Conservation (phyloP, 2,888 invertebrate species). For the Augochlorella aurata region DNA sequence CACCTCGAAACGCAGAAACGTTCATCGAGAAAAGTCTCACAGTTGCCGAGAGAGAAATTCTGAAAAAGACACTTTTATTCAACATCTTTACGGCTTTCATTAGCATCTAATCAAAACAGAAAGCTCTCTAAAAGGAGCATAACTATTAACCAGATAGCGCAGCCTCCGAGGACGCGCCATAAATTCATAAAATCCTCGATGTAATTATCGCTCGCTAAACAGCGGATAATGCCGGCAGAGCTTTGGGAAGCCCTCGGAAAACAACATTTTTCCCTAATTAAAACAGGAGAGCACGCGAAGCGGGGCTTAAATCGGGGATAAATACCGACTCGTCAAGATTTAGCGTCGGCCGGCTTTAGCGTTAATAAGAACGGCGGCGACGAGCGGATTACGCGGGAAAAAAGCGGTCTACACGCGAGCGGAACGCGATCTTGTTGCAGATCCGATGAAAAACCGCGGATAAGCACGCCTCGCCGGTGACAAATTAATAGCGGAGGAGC, state of each 20-base stretch:
- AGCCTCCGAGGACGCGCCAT: neutral
- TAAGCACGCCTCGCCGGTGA: slow-evolving; percentile 30
- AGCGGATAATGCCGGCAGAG: neutral
- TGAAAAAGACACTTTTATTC: neutral
- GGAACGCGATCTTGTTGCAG: slow-evolving; percentile 8
- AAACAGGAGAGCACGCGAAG: neutral
- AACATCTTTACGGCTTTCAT: neutral
- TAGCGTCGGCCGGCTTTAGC: neutral
- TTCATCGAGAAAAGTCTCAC: neutral
- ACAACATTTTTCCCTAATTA: slow-evolving; percentile 6
- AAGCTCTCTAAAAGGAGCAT: neutral
- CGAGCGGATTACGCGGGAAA: neutral
- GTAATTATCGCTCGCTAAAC: neutral
- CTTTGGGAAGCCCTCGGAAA: neutral
- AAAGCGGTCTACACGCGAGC: slow-evolving; percentile 13
- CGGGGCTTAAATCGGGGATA: neutral
- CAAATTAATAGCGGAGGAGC: slow-evolving; percentile 45
- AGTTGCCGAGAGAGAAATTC: neutral
- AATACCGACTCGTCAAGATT: neutral
- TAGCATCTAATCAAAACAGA: neutral
- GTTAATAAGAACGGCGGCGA: neutral
- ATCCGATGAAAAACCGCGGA: slow-evolving; percentile 36
- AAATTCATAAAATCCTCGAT: neutral
- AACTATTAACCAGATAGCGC: neutral
- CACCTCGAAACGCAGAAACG: neutral